Base-by-base conservation (phyloP, 2,113 vertebrate genomes). In the Neodontobutis hainanensis region DNA sequence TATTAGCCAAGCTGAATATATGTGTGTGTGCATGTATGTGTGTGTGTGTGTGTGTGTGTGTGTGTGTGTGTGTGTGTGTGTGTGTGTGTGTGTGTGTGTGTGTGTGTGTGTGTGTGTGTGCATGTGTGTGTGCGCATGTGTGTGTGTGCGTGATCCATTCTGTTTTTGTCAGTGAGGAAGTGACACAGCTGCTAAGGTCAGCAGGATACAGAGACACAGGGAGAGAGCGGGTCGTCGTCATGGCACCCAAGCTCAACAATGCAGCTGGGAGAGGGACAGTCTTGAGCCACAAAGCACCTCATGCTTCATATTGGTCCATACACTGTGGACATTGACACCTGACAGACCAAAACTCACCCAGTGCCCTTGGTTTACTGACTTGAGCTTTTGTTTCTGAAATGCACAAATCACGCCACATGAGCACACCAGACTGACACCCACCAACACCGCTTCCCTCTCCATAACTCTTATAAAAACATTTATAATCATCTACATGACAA, bases 101-200 rank as follows among this genome's bases (percentile, higher is more conserved):
- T 27, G 19, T 27, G 19, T 27, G 1, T 27, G 19, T 27, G 19
- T 27, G 1, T 27, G 19, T 27, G 19, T 27, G 19, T 27, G 19
- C 3, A 3, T 27, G 19, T 27, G 1, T 27, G 19, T 27, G 19
- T 27, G 47, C 55, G 74, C 58, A 59, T 16, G 49, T 52, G 57
- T 53, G 70, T 61, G 63, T 65, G 60, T 74, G 68, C 63, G 83
- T 38, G 77, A 78, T 82, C 82, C 69, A 73, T 81, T 88, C 83
- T 78, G 79, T 66, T 87, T 87, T 86, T 87, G 82, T 90, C 74
- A 75, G 66, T 52, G 69, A 91, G 90, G 91, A 92, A 92, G 87
- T 90, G 83, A 87, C 90, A 90, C 90, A 91, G 90, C 90, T 92
- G 91, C 85, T 92, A 67, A 82, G 90, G 91, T 92, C 91, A 90